These are phyloP conservation scores for Campodea augens DNA, from an alignment of 1,140 invertebrate genomes.

Conservation along the genomic window DNA sequence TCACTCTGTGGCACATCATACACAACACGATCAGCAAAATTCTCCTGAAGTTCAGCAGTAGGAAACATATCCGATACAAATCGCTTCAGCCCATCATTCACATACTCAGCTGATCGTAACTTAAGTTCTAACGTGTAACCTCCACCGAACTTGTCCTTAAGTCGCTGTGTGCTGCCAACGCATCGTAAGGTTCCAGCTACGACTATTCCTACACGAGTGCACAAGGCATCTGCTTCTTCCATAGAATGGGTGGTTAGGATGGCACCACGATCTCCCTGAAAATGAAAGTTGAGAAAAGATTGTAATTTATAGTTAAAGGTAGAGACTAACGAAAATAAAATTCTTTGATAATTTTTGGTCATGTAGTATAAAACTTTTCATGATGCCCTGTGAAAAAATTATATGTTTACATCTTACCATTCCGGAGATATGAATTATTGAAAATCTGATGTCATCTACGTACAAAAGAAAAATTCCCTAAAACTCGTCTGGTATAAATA, in stretches of 20 bases:
- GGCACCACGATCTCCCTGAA: constrained; percentile 53
- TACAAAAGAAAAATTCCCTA: too few species aligned
- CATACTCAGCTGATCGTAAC: constrained; percentile 31
- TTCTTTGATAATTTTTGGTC: too few species aligned
- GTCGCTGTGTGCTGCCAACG: constrained; percentile 57
- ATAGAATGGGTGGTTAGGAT: constrained; percentile 80
- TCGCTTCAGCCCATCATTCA: constrained; percentile 26
- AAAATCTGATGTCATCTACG: too few species aligned
- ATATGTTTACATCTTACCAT: too few species aligned
- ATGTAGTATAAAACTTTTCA: too few species aligned
- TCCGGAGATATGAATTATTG: too few species aligned
- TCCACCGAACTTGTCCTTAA: constrained; percentile 61
- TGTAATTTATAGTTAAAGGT: too few species aligned
- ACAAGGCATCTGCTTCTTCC: constrained; percentile 76
- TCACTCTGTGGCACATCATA: constrained; percentile 57
- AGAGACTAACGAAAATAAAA: too few species aligned
- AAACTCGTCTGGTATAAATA: too few species aligned
- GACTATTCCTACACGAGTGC: constrained; percentile 62
- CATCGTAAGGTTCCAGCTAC: constrained; percentile 54
- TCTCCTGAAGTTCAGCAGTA: constrained; percentile 47
- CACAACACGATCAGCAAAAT: constrained; percentile 55
- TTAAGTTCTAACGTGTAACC: constrained; percentile 68
- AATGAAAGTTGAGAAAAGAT: too few species aligned
- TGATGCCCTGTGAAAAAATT: too few species aligned
- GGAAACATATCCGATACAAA: constrained; percentile 48